Base-by-base conservation (phyloP, 64 coral and sea anemone species). In the Montipora efflorescens region DNA sequence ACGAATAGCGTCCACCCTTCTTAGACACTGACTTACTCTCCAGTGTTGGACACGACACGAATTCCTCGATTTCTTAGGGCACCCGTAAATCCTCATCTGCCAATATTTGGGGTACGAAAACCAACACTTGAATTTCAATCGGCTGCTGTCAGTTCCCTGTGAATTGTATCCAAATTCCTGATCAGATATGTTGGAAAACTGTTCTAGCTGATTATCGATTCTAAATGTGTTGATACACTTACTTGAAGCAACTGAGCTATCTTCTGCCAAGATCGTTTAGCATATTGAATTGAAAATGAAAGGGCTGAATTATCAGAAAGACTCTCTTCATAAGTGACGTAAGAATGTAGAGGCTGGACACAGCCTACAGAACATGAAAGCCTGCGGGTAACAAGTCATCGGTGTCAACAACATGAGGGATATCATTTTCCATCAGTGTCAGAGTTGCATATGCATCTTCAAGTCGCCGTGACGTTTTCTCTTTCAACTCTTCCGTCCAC, bases 101-200 rank as follows among this genome's bases (percentile, higher is more conserved):
- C 94, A 91, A 95, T 81, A 22, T 95, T 92, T 43, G 94, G 94
- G 15, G 94, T 95, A n/a, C 93, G 46, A 93, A 87, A 87, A 49
- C 95, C 95, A 50, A 19, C 73, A 74, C 78, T 83, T 48, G 36
- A 53, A 77, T 75, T 85, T 5, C 68, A 74, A 55, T 74, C 77
- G 21, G 88, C 80, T 83, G 51, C 23, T 83, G 19, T 11, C 51
- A 89, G 44, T 61, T 76, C 87, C 62, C 22, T 23, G 22, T 23
- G 22, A 23, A 23, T 23, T 23, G 22, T 23, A 23, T 23, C 22
- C 22, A 23, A 23, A 23, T 28, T 91, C 87, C 79, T 96, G 82
- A 77, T 96, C 92, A 43, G 95, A 87, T 84, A 96, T 87, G 15
- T 87, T 43, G 3, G 88, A 96, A 85, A 81, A 91, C 51, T 74